A percentile compares a stretch with the other conserved stretches of the same genome.
These are phyloP conservation scores for Chelmon rostratus DNA, from an alignment of 2,797 vertebrate genomes.

Conservation along the genomic window DNA sequence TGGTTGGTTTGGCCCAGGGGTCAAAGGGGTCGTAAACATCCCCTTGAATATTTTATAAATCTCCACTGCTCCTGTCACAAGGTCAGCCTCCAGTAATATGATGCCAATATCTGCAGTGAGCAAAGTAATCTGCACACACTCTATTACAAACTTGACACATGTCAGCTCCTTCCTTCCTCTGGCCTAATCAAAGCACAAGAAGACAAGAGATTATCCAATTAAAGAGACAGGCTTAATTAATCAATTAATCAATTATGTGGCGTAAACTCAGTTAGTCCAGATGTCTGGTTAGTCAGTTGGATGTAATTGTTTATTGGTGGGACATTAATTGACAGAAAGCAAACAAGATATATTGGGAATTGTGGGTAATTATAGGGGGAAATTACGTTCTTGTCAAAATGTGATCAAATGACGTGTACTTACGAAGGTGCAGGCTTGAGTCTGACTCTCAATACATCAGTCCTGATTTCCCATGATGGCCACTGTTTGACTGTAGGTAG, in stretches of 20 bases:
- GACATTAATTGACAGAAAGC: conserved; percentile 43
- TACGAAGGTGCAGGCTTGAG: not conserved
- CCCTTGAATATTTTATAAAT: not conserved
- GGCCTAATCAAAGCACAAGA: conserved; percentile 41
- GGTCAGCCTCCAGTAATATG: not conserved
- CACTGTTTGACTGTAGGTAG: not conserved
- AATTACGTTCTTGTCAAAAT: conserved; percentile 40
- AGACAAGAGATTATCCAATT: conserved; percentile 51
- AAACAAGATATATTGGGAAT: conserved; percentile 40
- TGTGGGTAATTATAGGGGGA: conserved; percentile 49
- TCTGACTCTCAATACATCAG: not conserved
- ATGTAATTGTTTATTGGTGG: conserved; percentile 54
- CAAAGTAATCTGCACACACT: not conserved
- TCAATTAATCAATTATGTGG: conserved; percentile 53
- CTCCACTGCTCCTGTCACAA: too few species aligned
- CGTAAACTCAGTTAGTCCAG: conserved; percentile 64
- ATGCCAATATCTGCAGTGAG: not conserved
- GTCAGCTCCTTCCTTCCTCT: conserved; percentile 62
- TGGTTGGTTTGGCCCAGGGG: not conserved
- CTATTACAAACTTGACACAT: conserved; percentile 4
- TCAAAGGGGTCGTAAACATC: not conserved
- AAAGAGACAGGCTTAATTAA: conserved; percentile 59
- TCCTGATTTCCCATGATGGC: not conserved
- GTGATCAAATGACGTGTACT: conserved; percentile 18
- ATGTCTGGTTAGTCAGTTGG: conserved; percentile 49